Conservation (phyloP, 2,888 invertebrate genomes). For the Endomychus coccineus region DNA sequence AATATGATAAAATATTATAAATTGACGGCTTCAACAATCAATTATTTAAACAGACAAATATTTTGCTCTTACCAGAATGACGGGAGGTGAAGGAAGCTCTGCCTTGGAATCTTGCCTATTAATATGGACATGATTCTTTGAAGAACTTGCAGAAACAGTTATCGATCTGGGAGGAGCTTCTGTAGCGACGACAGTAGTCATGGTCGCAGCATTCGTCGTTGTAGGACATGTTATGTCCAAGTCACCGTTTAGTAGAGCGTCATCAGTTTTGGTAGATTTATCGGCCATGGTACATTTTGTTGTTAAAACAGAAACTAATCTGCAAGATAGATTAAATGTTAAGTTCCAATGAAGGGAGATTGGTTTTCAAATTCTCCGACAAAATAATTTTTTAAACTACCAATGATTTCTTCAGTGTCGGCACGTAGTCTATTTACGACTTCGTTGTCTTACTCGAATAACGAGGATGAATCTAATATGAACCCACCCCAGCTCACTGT, state of each 20-base stretch:
- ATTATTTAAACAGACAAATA: too few species aligned
- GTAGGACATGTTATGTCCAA: constrained; percentile 33
- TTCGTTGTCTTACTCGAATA: too few species aligned
- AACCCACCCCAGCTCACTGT: too few species aligned
- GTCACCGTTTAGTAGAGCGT: constrained; percentile 38
- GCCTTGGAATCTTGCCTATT: constrained; percentile 23
- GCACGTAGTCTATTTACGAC: too few species aligned
- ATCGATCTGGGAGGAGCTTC: constrained; percentile 33
- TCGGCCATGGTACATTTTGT: constrained; percentile 52
- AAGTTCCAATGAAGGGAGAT: too few species aligned
- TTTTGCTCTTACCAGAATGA: constrained; percentile 16
- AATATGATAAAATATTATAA: too few species aligned
- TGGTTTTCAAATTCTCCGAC: too few species aligned
- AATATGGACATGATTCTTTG: constrained; percentile 21
- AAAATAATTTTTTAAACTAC: too few species aligned
- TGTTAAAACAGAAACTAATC: constrained; percentile 41
- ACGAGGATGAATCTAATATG: too few species aligned
- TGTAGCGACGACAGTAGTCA: constrained; percentile 44
- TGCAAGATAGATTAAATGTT: constrained; percentile 14
- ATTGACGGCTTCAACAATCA: too few species aligned
- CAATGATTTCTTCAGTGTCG: too few species aligned
- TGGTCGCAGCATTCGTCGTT: constrained; percentile 49
- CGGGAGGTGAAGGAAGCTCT: constrained; percentile 16
- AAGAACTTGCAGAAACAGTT: constrained; percentile 29
- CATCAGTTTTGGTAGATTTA: constrained; percentile 65